Conservation (phyloP, 2,797 vertebrate genomes). For the Podargus strigoides region DNA sequence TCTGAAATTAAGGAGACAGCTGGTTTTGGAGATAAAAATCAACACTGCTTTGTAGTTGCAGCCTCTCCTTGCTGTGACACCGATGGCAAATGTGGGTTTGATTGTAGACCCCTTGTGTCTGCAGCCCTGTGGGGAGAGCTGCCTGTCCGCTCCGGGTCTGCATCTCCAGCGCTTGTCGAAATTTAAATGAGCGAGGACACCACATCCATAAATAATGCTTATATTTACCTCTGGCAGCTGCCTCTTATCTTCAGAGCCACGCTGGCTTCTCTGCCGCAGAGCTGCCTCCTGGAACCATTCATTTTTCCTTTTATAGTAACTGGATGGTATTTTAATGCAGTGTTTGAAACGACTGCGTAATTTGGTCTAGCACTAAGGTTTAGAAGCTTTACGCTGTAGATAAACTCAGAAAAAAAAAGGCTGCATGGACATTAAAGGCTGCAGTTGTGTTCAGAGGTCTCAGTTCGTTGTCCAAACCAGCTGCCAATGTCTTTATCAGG, state of each 20-base stretch:
- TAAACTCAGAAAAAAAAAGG: neutral
- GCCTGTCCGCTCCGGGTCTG: accelerated
- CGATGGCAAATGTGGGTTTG: accelerated
- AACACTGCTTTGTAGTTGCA: neutral
- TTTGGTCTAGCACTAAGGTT: neutral
- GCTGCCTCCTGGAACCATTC: constrained; percentile 5
- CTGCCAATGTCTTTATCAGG: neutral
- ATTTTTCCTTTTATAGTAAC: constrained; percentile 28
- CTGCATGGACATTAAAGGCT: neutral
- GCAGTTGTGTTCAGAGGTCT: neutral
- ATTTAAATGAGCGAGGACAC: neutral
- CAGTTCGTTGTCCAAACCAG: neutral
- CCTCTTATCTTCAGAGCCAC: constrained; percentile 46
- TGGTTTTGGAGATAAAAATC: neutral
- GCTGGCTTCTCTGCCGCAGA: neutral
- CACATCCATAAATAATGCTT: neutral
- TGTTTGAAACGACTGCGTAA: neutral
- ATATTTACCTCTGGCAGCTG: constrained; percentile 11
- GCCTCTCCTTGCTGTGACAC: neutral
- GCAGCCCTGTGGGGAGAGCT: neutral
- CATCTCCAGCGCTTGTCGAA: neutral
- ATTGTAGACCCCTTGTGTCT: neutral
- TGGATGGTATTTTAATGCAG: constrained; percentile 41
- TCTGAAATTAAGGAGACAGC: neutral
- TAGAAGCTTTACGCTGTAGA: neutral